phyloP scores from a whole-genome alignment of 2,888 invertebrate genomes.

The Pardosa pseudoannulata region DNA sequence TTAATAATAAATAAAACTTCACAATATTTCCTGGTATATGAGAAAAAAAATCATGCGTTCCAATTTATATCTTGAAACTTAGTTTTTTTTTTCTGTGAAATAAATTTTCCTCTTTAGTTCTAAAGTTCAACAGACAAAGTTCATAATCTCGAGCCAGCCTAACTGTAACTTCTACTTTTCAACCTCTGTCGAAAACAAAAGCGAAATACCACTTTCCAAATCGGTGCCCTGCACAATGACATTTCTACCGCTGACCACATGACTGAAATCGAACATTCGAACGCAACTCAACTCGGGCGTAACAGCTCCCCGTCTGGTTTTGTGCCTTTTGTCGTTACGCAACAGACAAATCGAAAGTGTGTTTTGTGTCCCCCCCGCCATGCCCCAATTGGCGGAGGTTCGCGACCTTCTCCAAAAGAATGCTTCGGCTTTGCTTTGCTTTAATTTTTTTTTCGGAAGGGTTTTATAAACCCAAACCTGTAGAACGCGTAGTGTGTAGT shows the following conservation, averaged over 20 bases:
- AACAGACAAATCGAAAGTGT: slow-evolving; percentile 10
- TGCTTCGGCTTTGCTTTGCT: no score
- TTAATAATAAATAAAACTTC: no score
- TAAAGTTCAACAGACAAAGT: no score
- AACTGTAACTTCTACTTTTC: no score
- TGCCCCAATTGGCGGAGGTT: background rate
- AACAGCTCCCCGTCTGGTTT: background rate
- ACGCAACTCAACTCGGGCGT: background rate
- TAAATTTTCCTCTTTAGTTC: no score
- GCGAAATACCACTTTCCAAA: background rate
- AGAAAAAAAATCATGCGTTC: no score
- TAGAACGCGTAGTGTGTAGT: background rate
- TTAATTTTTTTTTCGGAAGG: background rate
- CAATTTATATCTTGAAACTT: no score
- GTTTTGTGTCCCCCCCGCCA: no score
- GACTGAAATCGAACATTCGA: background rate
- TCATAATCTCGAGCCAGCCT: no score
- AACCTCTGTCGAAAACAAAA: background rate
- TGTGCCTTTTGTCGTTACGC: background rate
- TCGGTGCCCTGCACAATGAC: background rate
- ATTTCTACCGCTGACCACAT: background rate
- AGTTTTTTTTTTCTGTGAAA: no score
- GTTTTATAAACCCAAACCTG: background rate
- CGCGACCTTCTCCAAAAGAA: slow-evolving; percentile 10
- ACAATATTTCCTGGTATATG: no score